These are phyloP conservation scores for Acrossocheilus wenchowensis DNA, from an alignment of 2,797 vertebrate species.

Conservation along the genomic window DNA sequence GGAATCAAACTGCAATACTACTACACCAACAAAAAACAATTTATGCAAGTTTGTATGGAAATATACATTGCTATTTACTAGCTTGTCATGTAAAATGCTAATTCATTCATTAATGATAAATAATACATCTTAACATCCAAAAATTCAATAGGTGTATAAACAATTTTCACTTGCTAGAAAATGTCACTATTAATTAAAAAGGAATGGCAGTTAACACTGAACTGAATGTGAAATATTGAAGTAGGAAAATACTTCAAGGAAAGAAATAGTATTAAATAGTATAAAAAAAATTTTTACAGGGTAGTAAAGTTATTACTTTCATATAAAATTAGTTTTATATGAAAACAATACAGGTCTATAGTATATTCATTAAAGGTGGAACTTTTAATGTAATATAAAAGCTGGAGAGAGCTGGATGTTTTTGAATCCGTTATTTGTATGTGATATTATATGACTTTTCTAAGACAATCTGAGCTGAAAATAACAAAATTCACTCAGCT, in stretches of 20 bases:
- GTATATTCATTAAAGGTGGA: background rate
- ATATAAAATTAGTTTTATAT: background rate
- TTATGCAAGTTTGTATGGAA: background rate
- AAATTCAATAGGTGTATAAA: background rate
- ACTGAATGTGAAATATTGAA: background rate
- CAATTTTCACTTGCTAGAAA: no score
- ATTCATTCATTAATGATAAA: background rate
- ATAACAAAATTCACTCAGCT: background rate
- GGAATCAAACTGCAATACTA: background rate
- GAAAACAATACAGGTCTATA: no score
- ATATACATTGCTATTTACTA: background rate
- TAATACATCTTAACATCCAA: background rate
- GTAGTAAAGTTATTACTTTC: background rate
- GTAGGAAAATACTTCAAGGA: background rate
- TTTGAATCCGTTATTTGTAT: background rate
- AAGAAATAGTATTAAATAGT: background rate
- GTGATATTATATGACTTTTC: background rate
- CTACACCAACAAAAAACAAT: background rate
- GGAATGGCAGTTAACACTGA: background rate
- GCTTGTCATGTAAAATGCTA: background rate
- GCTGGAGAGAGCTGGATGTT: background rate
- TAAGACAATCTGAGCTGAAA: constrained; percentile 2
- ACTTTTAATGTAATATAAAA: background rate
- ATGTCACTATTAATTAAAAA: no score
- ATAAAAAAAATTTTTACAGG: background rate